A percentile compares a stretch with the other conserved stretches of the same genome.
phyloP scores from a whole-genome alignment of 2,113 vertebrate genomes.

The Cynoglossus semilaevis region DNA sequence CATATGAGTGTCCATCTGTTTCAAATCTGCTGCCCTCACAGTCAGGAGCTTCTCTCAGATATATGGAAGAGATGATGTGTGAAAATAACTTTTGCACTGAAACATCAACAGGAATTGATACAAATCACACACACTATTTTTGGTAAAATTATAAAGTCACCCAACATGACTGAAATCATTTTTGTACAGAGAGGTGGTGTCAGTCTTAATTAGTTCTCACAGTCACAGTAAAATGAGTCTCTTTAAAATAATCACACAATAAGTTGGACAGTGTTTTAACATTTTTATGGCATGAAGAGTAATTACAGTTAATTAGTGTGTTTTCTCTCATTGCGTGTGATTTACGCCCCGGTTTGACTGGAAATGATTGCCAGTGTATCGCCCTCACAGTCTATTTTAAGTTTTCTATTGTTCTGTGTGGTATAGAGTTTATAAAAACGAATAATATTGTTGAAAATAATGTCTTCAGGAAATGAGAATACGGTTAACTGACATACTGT shows the following conservation, averaged over 20 bases:
- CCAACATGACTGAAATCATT: not conserved
- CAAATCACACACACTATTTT: not conserved
- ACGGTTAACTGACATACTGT: too few relatives aligned
- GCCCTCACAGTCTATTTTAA: constrained; percentile 4
- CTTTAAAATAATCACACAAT: constrained; percentile 26
- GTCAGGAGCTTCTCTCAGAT: constrained; percentile 36
- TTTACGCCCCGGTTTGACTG: not conserved
- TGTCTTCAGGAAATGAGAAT: too few relatives aligned
- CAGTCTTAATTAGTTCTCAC: constrained; percentile 35
- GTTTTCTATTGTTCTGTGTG: too few relatives aligned
- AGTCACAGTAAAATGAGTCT: constrained; percentile 35
- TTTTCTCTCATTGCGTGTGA: constrained; percentile 10
- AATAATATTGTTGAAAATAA: too few relatives aligned
- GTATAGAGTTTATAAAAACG: too few relatives aligned
- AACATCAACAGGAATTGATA: too few relatives aligned
- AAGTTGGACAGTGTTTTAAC: constrained; percentile 19
- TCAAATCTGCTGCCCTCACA: constrained; percentile 40
- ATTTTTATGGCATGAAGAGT: constrained; percentile 18
- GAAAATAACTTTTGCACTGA: not conserved
- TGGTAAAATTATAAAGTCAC: not conserved
- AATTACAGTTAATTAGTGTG: constrained; percentile 31
- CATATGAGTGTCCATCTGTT: constrained; percentile 61
- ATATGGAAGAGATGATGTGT: constrained; percentile 18
- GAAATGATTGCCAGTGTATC: not conserved
- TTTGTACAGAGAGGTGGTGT: not conserved